Percentiles rank a stretch among this genome's conserved stretches.
Conservation (phyloP, 2,888 invertebrate genomes). For the Noctua janthe region DNA sequence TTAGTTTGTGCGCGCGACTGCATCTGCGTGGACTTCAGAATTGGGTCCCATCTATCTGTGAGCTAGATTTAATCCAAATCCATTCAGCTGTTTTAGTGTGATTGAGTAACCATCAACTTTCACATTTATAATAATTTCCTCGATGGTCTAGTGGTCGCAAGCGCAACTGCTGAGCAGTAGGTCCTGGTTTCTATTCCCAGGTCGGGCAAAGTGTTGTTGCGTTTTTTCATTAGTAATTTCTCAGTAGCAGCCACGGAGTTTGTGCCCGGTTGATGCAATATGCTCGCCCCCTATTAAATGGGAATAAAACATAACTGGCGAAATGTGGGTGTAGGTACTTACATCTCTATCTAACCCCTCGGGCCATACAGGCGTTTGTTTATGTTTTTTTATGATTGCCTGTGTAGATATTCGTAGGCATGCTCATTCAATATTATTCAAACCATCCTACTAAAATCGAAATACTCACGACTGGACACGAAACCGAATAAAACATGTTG, state of each 20-base stretch:
- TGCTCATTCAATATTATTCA: not conserved
- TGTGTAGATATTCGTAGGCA: not conserved
- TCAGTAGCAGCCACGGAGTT: not conserved
- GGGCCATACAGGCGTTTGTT: not conserved
- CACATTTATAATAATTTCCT: not conserved
- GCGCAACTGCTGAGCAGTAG: not conserved
- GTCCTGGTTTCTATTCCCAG: not conserved
- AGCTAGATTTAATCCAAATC: not conserved
- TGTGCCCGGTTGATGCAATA: not conserved
- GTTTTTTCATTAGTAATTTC: not conserved
- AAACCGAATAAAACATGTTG: not conserved
- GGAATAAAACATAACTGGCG: not conserved
- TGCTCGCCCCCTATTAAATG: not conserved
- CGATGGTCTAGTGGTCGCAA: not conserved
- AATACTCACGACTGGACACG: not conserved
- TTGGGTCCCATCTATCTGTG: not conserved
- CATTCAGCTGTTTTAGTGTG: not conserved
- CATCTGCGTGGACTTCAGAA: not conserved
- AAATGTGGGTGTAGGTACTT: not conserved
- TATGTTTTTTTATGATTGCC: not conserved
- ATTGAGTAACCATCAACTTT: not conserved
- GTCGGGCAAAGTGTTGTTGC: not conserved
- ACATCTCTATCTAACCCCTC: not conserved
- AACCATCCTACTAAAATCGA: not conserved
- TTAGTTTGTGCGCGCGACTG: not conserved